A percentile compares a stretch with the other conserved stretches of the same genome.
Evolutionary conservation across 2,888 invertebrate species (phyloP).

Genomic region (Drosophila flavopinicola): DNA sequence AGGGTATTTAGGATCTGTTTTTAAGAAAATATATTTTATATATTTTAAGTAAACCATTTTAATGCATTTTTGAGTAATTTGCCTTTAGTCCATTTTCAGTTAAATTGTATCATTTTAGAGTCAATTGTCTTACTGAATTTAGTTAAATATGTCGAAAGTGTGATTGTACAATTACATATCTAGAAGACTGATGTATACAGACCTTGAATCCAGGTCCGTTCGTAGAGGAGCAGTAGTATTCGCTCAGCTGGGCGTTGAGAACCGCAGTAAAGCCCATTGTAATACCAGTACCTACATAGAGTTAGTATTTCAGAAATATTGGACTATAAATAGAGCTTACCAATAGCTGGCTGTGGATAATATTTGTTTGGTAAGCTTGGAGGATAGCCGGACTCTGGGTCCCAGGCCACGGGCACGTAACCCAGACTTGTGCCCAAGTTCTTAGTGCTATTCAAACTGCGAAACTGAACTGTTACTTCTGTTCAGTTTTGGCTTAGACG

Average conservation of each 20-base stretch:
- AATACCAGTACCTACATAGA: conserved; percentile 86
- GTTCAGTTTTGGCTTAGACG: fast-evolving
- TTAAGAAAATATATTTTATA: no score
- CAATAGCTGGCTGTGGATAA: conserved; percentile 85
- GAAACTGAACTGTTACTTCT: neutral
- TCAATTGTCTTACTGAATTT: no score
- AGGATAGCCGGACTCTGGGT: conserved; percentile 89
- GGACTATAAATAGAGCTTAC: conserved; percentile 70
- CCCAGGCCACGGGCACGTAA: conserved; percentile 87
- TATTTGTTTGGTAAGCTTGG: conserved; percentile 85
- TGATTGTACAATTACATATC: no score
- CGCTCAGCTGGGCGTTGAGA: conserved; percentile 88
- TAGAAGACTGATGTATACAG: neutral
- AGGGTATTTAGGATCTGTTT: no score
- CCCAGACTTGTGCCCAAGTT: conserved; percentile 50
- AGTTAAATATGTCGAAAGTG: no score
- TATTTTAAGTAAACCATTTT: no score
- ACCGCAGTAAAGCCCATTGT: conserved; percentile 89
- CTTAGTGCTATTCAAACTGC: neutral
- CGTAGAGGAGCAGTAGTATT: conserved; percentile 92
- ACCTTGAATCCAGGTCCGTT: conserved; percentile 86
- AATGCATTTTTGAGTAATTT: no score
- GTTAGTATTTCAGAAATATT: no score
- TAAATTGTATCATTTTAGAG: no score
- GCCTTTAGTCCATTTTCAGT: no score